Evolutionary conservation across 2,888 invertebrate genomes (phyloP), one percentile per base, ranked within the genome.

Genomic region (Noctua janthe): DNA sequence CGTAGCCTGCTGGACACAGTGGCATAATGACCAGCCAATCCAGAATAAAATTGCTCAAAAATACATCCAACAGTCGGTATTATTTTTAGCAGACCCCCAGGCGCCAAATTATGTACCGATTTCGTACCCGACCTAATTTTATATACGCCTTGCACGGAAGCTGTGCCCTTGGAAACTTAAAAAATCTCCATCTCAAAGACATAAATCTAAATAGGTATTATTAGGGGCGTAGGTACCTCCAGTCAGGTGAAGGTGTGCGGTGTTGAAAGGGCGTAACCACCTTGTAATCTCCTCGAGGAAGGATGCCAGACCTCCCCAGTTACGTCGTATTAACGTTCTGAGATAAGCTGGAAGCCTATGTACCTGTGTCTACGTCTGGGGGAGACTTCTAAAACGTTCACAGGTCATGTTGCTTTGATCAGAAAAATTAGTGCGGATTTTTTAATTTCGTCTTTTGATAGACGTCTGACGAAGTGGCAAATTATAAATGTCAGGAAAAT

Each of bases 201-300:
- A 67, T 54, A n/a, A 35, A 51, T n/a, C n/a, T 78, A 64, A 78
- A 75, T 83, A 75, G 47, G 47, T 78, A 80, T 62, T 54, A 39
- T 64, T 56, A 69, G 54, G 54, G 72, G 56, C 29, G 69, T 82
- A 35, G 70, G 78, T 73, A 70, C 47, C n/a, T 69, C 17, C 39
- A 47, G 47, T 23, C 70, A 80, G 76, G 59, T 51, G 70, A 74
- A 66, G 80, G n/a, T 39, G 70, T 74, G 39, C 74, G 51, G 39
- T 47, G 75, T 43, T 64, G 76, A 20, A 81, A 81, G 77, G 74
- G 74, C 76, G 87, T 81, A 56, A 73, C 69, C 73, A 51, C 71
- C 70, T 76, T 74, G 87, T 62, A 93, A 94, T 94, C 92, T 94
- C 94, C 94, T 94, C 69, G 59, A 93, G 94, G 94, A 94, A 93